phyloP scores from a whole-genome alignment of 92 coral and sea anemone genomes.

The Actinostola sp. region DNA sequence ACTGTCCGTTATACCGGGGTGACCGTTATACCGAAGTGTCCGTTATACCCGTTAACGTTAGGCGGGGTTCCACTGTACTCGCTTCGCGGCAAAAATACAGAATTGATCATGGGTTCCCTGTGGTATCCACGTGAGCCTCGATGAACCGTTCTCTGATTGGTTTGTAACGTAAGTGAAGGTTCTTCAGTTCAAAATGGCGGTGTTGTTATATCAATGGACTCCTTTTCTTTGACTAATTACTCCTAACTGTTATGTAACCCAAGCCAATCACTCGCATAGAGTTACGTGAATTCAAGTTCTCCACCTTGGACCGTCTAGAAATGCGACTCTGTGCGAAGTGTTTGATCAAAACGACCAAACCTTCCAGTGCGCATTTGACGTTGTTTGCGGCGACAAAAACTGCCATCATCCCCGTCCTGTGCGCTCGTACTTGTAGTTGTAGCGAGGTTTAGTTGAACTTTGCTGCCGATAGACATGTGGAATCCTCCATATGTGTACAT shows the following conservation, averaged over 20 bases:
- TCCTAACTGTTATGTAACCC: not conserved
- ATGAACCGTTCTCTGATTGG: not conserved
- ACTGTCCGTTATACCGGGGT: no score
- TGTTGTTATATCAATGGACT: not conserved
- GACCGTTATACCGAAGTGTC: no score
- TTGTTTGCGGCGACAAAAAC: not conserved
- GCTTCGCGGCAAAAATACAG: no score
- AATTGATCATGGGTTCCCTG: conserved; percentile 14
- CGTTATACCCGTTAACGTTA: no score
- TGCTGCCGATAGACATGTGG: conserved; percentile 1
- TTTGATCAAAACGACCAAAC: not conserved
- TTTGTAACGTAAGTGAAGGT: not conserved
- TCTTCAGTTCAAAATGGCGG: conserved; percentile 9
- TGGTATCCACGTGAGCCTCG: conserved; percentile 6
- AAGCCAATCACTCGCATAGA: not conserved
- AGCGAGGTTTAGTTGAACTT: not conserved
- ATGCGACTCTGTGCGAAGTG: not conserved
- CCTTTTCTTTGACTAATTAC: not conserved
- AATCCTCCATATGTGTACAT: conserved; percentile 7
- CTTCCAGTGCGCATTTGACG: not conserved
- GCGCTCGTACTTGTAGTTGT: no score
- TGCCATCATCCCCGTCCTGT: not conserved
- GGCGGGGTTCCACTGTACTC: no score
- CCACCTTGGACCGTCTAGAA: not conserved
- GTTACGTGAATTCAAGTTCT: not conserved